phyloP scores from a whole-genome alignment of 2,113 vertebrate genomes.

The Gobiocypris rarus region DNA sequence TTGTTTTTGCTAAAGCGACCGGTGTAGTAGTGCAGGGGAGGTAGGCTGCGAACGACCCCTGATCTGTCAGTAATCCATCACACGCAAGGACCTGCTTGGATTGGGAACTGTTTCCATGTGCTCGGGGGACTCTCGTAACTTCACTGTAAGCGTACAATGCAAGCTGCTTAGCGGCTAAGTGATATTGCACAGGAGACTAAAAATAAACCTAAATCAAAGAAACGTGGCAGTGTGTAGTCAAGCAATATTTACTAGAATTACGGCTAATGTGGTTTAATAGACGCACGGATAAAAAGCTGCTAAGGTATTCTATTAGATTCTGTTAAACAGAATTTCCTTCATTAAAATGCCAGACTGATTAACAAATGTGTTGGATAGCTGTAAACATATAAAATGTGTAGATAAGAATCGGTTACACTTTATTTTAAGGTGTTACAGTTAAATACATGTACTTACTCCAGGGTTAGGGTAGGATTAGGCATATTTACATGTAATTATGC shows the following conservation, averaged over 20 bases:
- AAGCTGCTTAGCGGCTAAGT: constrained; percentile 26
- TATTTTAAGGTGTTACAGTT: no score
- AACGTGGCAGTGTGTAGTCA: constrained; percentile 57
- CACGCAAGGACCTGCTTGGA: constrained; percentile 68
- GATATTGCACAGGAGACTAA: constrained; percentile 53
- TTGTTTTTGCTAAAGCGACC: constrained; percentile 34
- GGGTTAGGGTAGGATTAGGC: no score
- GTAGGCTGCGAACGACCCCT: constrained; percentile 59
- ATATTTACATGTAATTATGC: no score
- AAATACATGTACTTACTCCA: no score
- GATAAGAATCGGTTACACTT: not conserved
- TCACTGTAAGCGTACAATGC: constrained; percentile 18
- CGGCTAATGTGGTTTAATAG: constrained; percentile 27
- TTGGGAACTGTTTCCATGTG: constrained; percentile 76
- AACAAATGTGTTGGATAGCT: not conserved
- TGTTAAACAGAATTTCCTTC: no score
- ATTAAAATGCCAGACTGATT: constrained; percentile 10
- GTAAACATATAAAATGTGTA: constrained; percentile 5
- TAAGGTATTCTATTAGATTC: not conserved
- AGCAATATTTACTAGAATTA: constrained; percentile 48
- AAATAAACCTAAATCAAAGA: constrained; percentile 69
- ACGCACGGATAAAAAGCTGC: not conserved
- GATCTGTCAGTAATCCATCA: constrained; percentile 72
- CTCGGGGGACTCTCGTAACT: constrained; percentile 60
- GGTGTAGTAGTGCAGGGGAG: constrained; percentile 25